Evolutionary conservation across 1,140 invertebrate species (phyloP), one percentile per base, ranked within the genome.

Genomic region (Drosophila funebris): DNA sequence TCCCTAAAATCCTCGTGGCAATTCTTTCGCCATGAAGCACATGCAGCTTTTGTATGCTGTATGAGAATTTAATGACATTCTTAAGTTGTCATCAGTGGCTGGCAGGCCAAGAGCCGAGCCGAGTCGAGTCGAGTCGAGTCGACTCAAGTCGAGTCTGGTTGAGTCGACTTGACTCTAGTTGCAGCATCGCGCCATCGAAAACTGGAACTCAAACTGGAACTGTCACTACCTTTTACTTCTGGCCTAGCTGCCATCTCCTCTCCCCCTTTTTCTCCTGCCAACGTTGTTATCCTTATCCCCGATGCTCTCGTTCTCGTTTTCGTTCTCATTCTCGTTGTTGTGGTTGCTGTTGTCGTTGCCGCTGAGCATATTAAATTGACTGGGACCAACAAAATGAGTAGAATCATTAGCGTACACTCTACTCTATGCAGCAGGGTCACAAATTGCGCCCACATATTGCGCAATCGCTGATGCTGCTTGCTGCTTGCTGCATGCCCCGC

Each of bases 41-140:
- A 83, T 87, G 83, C 83, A 87, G 83, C 83, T 87, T 88, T 88
- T 88, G 77, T 85, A 75, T 53, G 68, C 78, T 87, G 83, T 87
- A 87, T 87, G 83, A 87, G 83, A 87, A 87, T 87, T 87, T 87
- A 87, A 87, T 87, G 83, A 87, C 83, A 87, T 87, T 87, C 83
- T 87, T 87, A 87, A 87, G 83, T 87, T 87, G 83, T 87, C 83
- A 87, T 87, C 83, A 87, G 83, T 79, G 83, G 75, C 33, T 78
- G 77, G 64, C 77, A 72, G 70, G 71, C 66, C 64, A n/a, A 2
- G 16, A 53, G 53, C 20, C 24, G 39, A 20, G 67, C 13, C 24
- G 43, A 54, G 16, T 31, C 13, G 14, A 58, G 20, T 46, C 53
- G 53, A 41, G 4, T 31, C 36, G 3, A 8, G 22, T 54, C 33